Base-by-base conservation (phyloP, 2,888 invertebrate genomes). In the Epistrophe eligans region DNA sequence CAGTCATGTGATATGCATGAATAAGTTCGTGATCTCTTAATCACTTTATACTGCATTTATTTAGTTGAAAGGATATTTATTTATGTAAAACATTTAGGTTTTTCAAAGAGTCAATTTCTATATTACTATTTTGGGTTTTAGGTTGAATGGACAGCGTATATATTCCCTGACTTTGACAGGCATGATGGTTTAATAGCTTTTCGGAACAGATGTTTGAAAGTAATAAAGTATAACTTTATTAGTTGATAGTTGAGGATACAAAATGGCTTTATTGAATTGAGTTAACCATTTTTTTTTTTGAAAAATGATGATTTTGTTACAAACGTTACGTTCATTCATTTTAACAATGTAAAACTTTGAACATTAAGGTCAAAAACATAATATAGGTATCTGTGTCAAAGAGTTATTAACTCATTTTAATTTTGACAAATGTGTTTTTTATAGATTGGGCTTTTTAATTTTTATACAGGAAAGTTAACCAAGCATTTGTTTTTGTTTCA, bases 1-100 rank as follows among this genome's bases (percentile, higher is more conserved):
- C 58, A 58, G 38, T 82, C 82, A 76, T 74, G 79, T 70, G 74
- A 71, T 76, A 87, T 87, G 81, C 82, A 87, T 87, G 85, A 74
- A 73, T 74, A 62, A 76, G 74, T 70, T 81, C 50, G 74, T 82
- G 85, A 82, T 87, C 70, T 80, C 72, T 84, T 84, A 80, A 84
- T 84, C 76, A 80, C 80, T 52, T 38, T 57, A 40, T 57, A 40
- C 43, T 48, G 43, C 57, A 64, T 43, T 52, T 58, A 70, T 70
- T 55, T 58, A 74, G 45, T 45, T 24, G 17, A 40, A 79, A 43
- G 17, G 66, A 64, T 66, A 17, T 73, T 77, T 43, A 55, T 40
- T 55, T 74, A 50, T 66, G 62, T 60, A 70, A 35, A 66, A 38
- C 57, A 57, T 67, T 67, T 67, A 38, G 66, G 28, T 70, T 13